Conservation (phyloP, 1,140 invertebrate species). For the Physella acuta region DNA sequence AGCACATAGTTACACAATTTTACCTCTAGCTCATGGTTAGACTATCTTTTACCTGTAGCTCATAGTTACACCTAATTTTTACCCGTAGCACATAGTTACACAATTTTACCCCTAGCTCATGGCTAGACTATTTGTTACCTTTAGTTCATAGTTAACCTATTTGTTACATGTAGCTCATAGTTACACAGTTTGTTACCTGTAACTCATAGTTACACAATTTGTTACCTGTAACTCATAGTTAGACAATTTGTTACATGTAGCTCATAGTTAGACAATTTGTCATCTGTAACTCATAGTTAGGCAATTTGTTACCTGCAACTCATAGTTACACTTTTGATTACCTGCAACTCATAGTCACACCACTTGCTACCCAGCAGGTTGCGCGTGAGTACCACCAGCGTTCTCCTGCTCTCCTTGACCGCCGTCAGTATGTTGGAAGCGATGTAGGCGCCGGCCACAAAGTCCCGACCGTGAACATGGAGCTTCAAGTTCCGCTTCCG, state of each 20-base stretch:
- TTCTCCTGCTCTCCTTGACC: conserved; percentile 66
- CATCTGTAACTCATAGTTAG: not conserved
- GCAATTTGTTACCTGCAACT: conserved; percentile 68
- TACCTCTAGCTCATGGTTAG: too few species aligned
- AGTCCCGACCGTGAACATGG: conserved; percentile 87
- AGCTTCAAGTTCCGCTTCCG: conserved; percentile 70
- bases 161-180: not conserved
- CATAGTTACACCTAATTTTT: not conserved
- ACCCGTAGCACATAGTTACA: not conserved
- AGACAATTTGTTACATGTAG: not conserved
- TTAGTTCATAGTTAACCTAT: not conserved
- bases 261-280: not conserved
- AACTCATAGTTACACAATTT: not conserved
- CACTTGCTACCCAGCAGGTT: conserved; percentile 68
- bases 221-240: not conserved
- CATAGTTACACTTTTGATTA: conserved; percentile 71
- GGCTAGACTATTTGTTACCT: not conserved
- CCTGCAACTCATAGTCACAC: too few species aligned
- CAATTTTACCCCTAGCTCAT: not conserved
- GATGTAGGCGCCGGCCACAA: conserved; percentile 76
- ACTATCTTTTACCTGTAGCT: conserved; percentile 12
- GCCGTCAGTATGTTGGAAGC: conserved; percentile 66
- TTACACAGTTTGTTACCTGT: conserved; percentile 1
- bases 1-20: not conserved
- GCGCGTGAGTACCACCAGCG: conserved; percentile 67